phyloP scores from a whole-genome alignment of 2,113 vertebrate genomes.

The Scalopus aquaticus region DNA sequence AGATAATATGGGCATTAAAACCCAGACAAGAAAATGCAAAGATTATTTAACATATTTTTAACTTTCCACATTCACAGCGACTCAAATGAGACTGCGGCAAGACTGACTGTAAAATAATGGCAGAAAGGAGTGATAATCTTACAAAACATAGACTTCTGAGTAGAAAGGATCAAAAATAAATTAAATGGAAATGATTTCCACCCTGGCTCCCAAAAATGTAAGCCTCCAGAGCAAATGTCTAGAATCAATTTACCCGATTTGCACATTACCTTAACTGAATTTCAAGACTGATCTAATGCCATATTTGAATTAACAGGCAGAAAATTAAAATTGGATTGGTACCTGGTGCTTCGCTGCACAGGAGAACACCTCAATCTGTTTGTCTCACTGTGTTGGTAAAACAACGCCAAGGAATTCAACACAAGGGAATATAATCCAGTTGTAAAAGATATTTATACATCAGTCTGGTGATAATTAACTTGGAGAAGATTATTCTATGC shows the following conservation, averaged over 20 bases:
- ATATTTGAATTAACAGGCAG: slow-evolving; percentile 45
- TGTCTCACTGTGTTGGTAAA: background rate
- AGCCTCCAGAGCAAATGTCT: background rate
- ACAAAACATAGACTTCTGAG: background rate
- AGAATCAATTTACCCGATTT: slow-evolving; percentile 29
- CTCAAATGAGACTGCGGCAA: background rate
- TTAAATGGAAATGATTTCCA: background rate
- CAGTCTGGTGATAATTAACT: background rate
- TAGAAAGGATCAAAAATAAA: background rate
- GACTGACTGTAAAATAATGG: background rate
- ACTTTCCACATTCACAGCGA: background rate
- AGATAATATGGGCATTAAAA: background rate
- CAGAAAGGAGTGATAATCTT: background rate
- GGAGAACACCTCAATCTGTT: background rate
- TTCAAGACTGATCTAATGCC: slow-evolving; percentile 28
- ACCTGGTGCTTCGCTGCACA: background rate
- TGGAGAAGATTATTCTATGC: background rate
- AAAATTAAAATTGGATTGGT: slow-evolving; percentile 46
- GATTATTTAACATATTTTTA: background rate
- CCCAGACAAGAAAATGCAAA: background rate
- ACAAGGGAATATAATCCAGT: background rate
- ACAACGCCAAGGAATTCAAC: background rate
- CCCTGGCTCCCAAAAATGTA: background rate
- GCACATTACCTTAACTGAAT: slow-evolving; percentile 31
- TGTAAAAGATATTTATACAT: background rate